These are phyloP conservation scores for Pangasius djambal DNA, from an alignment of 2,797 vertebrate species.

Conservation along the genomic window DNA sequence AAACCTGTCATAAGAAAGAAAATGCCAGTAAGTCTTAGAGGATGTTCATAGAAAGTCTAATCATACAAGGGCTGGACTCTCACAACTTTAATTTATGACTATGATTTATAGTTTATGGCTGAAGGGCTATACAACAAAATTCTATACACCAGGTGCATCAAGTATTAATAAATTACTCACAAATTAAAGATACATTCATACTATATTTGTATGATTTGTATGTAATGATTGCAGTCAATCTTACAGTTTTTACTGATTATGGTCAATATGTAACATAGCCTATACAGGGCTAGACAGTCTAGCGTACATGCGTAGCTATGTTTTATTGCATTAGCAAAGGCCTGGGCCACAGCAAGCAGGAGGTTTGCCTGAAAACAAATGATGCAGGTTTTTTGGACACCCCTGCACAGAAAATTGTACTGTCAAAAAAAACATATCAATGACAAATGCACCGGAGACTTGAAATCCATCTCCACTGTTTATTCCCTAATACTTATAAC, in stretches of 20 bases:
- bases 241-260: not conserved
- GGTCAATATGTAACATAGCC: not conserved
- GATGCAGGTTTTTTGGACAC: not conserved
- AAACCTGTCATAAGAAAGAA: constrained; percentile 78
- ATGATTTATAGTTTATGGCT: too few relatives aligned
- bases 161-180: not conserved
- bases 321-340: not conserved
- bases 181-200: not conserved
- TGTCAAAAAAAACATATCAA: not conserved
- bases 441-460: not conserved
- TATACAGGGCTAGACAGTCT: not conserved
- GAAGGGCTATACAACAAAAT: not conserved
- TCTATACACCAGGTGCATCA: not conserved
- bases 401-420: not conserved
- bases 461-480: not conserved
- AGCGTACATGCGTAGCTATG: not conserved
- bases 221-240: not conserved
- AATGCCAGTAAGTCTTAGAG: not conserved
- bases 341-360: not conserved
- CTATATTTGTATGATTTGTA: too few relatives aligned
- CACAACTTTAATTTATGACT: not conserved
- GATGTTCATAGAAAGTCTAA: not conserved
- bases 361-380: not conserved
- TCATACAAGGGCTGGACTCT: not conserved
- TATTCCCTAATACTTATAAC: not conserved